Evolutionary conservation across 2,797 vertebrate genomes (phyloP).

Genomic region (Coccyzus lansbergi): DNA sequence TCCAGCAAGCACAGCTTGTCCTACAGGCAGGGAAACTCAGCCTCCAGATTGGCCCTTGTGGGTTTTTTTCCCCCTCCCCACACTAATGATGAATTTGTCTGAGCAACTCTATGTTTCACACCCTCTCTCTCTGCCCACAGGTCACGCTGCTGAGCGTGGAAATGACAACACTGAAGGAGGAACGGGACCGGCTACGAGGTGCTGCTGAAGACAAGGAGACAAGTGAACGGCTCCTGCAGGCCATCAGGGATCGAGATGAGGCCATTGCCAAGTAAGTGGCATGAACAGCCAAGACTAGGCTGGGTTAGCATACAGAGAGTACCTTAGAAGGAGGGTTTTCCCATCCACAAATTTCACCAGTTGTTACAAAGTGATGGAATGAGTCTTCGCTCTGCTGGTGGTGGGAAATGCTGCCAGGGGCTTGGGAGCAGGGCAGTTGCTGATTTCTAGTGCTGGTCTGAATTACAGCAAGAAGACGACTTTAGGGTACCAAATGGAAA

Average conservation of each 20-base stretch:
- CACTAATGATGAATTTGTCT: fast-evolving
- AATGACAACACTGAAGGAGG: conserved; percentile 89
- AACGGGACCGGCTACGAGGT: conserved; percentile 84
- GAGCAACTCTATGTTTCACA: neutral
- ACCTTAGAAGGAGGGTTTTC: neutral
- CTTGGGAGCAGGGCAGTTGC: neutral
- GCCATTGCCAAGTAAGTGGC: conserved; percentile 92
- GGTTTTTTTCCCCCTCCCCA: no score
- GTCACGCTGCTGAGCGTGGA: conserved; percentile 92
- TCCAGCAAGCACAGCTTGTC: neutral
- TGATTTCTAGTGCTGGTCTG: neutral
- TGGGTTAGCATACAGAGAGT: neutral
- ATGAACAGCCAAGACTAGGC: neutral
- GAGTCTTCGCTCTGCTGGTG: neutral
- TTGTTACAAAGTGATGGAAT: neutral
- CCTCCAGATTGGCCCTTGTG: neutral
- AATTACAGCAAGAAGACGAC: neutral
- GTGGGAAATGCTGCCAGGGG: neutral
- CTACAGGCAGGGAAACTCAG: neutral
- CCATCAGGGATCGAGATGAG: conserved; percentile 93
- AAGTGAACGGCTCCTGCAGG: conserved; percentile 90
- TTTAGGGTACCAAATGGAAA: neutral
- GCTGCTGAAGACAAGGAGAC: conserved; percentile 87
- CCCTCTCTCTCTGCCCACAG: conserved; percentile 69
- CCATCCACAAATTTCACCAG: neutral